These are phyloP conservation scores for Bagarius yarrelli DNA, from an alignment of 2,113 vertebrate species.

Conservation along the genomic window DNA sequence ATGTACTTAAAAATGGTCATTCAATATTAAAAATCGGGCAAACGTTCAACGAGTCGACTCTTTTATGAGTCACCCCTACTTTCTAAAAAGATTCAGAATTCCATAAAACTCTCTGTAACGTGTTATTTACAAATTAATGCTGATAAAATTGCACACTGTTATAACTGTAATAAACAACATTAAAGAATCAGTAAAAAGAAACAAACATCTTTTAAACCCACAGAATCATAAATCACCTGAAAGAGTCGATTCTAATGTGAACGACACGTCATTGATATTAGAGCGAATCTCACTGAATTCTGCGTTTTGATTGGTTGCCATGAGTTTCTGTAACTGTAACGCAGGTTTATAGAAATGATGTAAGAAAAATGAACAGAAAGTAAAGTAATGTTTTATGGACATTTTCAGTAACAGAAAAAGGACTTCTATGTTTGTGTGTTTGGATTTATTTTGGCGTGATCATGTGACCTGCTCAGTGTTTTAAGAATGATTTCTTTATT, in stretches of 20 bases:
- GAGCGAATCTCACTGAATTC: not conserved
- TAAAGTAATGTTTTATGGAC: too few relatives aligned
- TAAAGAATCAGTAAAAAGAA: not conserved
- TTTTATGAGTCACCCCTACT: not conserved
- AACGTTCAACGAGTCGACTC: not conserved
- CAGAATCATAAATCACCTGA: not conserved
- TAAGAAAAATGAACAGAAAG: not conserved
- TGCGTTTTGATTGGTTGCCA: not conserved
- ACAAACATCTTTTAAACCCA: not conserved
- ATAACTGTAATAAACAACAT: not conserved
- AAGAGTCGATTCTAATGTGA: not conserved
- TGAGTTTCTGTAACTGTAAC: not conserved
- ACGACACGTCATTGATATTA: not conserved
- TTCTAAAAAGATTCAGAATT: not conserved
- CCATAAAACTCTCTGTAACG: not conserved
- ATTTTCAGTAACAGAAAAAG: too few relatives aligned
- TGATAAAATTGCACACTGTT: not conserved
- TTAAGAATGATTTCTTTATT: too few relatives aligned
- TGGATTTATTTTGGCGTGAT: not conserved
- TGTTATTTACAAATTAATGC: not conserved
- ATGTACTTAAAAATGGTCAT: too few relatives aligned
- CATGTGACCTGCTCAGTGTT: conserved; percentile 2
- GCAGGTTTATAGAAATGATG: not conserved
- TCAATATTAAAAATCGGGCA: too few relatives aligned
- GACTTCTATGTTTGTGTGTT: not conserved